These are phyloP conservation scores for Hypolimnas misippus DNA, from an alignment of 2,888 invertebrate species.

Conservation along the genomic window DNA sequence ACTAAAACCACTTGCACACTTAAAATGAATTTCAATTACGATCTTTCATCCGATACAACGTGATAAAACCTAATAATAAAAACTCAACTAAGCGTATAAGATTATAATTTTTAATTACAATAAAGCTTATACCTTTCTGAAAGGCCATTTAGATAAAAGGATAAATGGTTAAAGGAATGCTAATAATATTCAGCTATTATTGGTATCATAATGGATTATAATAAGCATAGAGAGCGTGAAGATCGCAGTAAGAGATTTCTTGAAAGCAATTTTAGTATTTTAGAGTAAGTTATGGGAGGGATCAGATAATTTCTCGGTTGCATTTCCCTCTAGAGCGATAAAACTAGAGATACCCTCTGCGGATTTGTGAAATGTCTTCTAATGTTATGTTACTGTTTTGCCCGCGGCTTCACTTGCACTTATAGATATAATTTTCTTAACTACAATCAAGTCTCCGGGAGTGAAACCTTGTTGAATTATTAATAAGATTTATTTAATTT, in stretches of 20 bases:
- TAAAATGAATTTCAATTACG: too few species aligned
- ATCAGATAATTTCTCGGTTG: constrained; percentile 77
- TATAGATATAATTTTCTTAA: constrained; percentile 5
- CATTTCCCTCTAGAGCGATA: constrained; percentile 74
- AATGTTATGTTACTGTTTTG: constrained; percentile 37
- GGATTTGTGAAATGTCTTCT: constrained; percentile 45
- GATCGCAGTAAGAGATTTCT: constrained; percentile 78
- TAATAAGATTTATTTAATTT: too few species aligned
- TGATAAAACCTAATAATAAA: background rate
- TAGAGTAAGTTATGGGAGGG: constrained; percentile 77
- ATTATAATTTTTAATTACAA: constrained; percentile 39
- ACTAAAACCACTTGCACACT: too few species aligned
- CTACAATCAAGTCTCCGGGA: background rate
- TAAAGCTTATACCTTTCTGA: constrained; percentile 39
- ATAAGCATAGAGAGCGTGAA: constrained; percentile 79
- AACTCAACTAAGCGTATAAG: background rate
- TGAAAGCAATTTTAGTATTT: constrained; percentile 80
- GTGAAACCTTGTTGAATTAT: background rate
- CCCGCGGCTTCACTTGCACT: constrained; percentile 24
- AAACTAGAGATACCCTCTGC: constrained; percentile 61
- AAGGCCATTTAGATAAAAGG: constrained; percentile 47
- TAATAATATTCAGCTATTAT: constrained; percentile 75
- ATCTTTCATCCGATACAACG: background rate
- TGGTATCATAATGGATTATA: constrained; percentile 80
- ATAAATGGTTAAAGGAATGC: constrained; percentile 53